Evolutionary conservation across 2,888 invertebrate species (phyloP).

Genomic region (Rotaria socialis): DNA sequence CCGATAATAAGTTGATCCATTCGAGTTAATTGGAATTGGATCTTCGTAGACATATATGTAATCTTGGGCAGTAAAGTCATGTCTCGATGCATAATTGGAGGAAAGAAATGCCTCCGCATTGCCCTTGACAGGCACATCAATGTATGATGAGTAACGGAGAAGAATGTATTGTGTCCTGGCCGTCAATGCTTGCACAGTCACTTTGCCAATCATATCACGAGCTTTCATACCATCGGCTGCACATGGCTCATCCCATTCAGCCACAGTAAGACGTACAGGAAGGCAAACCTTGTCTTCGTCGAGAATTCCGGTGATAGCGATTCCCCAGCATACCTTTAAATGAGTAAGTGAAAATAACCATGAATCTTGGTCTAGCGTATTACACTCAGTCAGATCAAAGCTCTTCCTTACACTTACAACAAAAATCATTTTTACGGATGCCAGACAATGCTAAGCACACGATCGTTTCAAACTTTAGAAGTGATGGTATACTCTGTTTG

Average conservation of each 20-base stretch:
- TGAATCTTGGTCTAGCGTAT: not conserved
- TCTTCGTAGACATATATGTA: not conserved
- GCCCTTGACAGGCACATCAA: not conserved
- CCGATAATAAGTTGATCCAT: not conserved
- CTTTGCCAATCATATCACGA: not conserved
- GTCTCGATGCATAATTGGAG: not conserved
- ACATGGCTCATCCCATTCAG: constrained; percentile 3
- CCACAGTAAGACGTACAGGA: constrained; percentile 8
- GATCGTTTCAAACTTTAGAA: not conserved
- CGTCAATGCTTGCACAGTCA: not conserved
- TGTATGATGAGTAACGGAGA: not conserved
- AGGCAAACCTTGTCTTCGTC: not conserved
- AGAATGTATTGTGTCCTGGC: not conserved
- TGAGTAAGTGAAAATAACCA: not conserved
- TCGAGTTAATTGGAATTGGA: constrained; percentile 8
- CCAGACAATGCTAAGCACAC: not conserved
- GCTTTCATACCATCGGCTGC: not conserved
- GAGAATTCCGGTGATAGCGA: not conserved
- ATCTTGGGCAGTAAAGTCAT: not conserved
- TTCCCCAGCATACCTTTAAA: constrained; percentile 14
- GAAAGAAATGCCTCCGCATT: not conserved
- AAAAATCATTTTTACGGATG: not conserved
- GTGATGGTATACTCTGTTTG: not conserved
- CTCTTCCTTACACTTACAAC: not conserved
- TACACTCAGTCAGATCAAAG: not conserved